Base-by-base conservation (phyloP, 2,888 invertebrate species). In the Drosophila ezoana region DNA sequence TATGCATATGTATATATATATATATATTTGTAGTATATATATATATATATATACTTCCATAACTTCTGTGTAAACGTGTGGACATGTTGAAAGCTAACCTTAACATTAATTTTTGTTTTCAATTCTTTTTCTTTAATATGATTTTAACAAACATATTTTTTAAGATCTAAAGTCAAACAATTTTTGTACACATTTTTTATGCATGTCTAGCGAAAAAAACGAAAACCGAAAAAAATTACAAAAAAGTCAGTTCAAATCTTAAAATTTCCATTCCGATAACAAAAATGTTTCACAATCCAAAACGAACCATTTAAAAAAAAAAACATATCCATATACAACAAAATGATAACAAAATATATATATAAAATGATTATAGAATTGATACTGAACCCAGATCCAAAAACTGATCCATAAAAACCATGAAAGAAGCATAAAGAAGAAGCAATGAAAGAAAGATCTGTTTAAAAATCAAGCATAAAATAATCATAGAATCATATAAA, bases 261-360 rank as follows among this genome's bases (percentile, higher is more conserved):
- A 11, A 56, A 51, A 58, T 52, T 43, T 66, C 53, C 76, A 76
- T 76, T 78, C 78, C 78, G 53, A 32, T 8, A 41, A 13, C 13
- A 66, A 57, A 18, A 56, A 61, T 53, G 53, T 38, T 33, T 54
- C 38, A 65, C 52, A 61, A 61, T 59, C 51, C 47, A 45, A 61
- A 53, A 44, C 38, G 37, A 58, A 66, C 56, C 70, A 60, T 60
- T 57, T 61, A 70, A 60, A 63, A 43, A 70, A 70, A 60, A 63
- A 43, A 70, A 76, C 76, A 78, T 76, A 76, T 76, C 75, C 75
- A 75, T 60, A 45, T 66, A 53, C 47, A 70, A 48, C 14, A 38
- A 8, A 3, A 23, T 28, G 8, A 28, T 8, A 28, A 28, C 28
- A n/a, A 6, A 3, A 52, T 10, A 37, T n/a, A 33, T 4, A 20